Evolutionary conservation across 2,113 vertebrate genomes (phyloP), one percentile per base, ranked within the genome.

Genomic region (Myrmophylax atrothorax): DNA sequence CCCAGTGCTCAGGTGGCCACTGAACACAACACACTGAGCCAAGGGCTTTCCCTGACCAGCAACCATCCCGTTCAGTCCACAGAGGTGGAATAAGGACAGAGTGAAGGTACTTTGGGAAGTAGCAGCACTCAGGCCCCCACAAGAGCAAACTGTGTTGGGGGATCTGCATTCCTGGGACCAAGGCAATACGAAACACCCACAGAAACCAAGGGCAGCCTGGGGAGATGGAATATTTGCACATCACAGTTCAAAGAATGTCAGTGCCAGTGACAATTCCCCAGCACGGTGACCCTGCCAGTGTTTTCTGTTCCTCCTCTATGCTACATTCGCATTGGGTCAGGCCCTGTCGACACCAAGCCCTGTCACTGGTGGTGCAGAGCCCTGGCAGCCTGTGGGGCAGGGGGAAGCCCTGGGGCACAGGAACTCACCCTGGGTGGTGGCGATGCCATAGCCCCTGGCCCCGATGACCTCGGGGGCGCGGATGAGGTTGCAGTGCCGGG

Each of bases 401-500:
- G n/a, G 58, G 47, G 23, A 50, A 24, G 23, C 19, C 5, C 10
- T 15, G 33, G 22, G 20, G 33, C 3, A 5, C 46, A 1, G 44
- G 12, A 37, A 67, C 96, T 96, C 90, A 99, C 99, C 98, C 87
- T 97, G 84, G 28, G 97, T 84, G 2, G 98, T 98, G 14, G 98
- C 99, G 4, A 99, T 98, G 96, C 98, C 96, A 52, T 98, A 99
- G 19, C 98, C 98, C 53, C 99, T 98, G 92, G 98, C 98, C 10
- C 96, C 97, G 1, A 99, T 95, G 26, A 98, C 91, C 18, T 99
- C 98, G 2, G 98, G 97, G 15, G 98, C 97, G 11, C 98, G 96
- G 56, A 95, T 96, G 70, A 99, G 78, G 29, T 98, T 96, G 77
- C 99, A 99, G 97, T 98, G 95, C n/a, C 97, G 97, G 10, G 98